Evolutionary conservation across 2,888 invertebrate genomes (phyloP).

Genomic region (Orchestes rusci): DNA sequence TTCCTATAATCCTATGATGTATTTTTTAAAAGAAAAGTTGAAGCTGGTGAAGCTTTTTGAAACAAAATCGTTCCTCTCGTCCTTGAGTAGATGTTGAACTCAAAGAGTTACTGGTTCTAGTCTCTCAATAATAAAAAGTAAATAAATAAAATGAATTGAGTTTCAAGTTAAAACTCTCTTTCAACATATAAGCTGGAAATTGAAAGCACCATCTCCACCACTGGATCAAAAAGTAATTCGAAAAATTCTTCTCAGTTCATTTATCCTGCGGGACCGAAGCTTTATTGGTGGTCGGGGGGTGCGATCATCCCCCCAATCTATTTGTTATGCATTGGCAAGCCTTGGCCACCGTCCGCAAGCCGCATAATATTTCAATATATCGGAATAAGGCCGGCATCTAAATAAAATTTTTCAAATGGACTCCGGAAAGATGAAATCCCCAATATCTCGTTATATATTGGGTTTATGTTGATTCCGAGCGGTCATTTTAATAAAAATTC

Average conservation of each 20-base stretch:
- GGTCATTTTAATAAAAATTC: slow-evolving; percentile 26
- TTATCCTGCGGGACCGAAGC: slow-evolving; percentile 18
- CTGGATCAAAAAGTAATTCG: slow-evolving; percentile 14
- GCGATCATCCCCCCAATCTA: slow-evolving; percentile 39
- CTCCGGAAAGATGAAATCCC: slow-evolving; percentile 25
- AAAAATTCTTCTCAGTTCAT: slow-evolving; percentile 19
- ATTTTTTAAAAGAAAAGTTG: too few species aligned
- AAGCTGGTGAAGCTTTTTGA: too few species aligned
- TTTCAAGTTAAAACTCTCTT: too few species aligned
- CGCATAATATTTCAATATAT: slow-evolving; percentile 45
- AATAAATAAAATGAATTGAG: too few species aligned
- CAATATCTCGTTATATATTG: slow-evolving; percentile 25
- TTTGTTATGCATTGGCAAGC: slow-evolving; percentile 45
- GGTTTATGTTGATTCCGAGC: slow-evolving; percentile 23
- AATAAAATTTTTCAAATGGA: slow-evolving; percentile 39
- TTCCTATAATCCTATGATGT: too few species aligned
- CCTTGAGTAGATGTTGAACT: too few species aligned
- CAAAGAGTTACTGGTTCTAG: too few species aligned
- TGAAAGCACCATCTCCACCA: too few species aligned
- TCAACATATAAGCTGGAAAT: too few species aligned
- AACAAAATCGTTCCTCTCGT: too few species aligned
- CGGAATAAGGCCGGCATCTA: slow-evolving; percentile 31
- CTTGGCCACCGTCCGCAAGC: slow-evolving; percentile 40
- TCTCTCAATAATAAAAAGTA: too few species aligned
- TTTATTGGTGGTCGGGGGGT: slow-evolving; percentile 38